Percentiles rank a stretch among this genome's conserved stretches.
Evolutionary conservation across 2,888 invertebrate species (phyloP).

Genomic region (Athalia circularis): DNA sequence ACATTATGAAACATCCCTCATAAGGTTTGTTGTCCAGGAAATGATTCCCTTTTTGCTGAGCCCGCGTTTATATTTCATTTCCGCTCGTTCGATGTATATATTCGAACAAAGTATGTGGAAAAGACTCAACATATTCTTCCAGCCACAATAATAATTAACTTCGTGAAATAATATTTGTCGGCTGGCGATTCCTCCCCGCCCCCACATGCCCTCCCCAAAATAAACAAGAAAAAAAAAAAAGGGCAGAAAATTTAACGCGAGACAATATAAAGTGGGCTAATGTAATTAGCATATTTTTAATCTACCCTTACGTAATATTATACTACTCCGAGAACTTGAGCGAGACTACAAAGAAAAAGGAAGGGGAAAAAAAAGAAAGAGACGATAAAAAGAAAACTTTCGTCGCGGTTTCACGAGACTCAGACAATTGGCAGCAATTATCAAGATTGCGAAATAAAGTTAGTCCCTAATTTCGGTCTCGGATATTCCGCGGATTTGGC

Average conservation of each 20-base stretch:
- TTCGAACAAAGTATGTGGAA: background rate
- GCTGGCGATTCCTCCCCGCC: background rate
- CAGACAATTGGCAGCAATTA: background rate
- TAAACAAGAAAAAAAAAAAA: too few relatives aligned
- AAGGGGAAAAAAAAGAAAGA: too few relatives aligned
- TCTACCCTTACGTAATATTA: background rate
- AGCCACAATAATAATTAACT: too few relatives aligned
- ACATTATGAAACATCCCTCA: background rate
- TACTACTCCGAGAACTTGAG: background rate
- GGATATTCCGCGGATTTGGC: background rate
- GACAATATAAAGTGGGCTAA: constrained; percentile 1
- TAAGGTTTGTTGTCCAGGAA: constrained; percentile 5
- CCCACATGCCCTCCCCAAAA: too few relatives aligned
- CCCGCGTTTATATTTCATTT: background rate
- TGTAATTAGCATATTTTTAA: constrained; percentile 12
- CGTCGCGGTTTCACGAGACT: background rate
- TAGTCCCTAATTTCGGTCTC: background rate
- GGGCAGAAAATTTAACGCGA: background rate
- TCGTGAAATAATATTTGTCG: background rate
- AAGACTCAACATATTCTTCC: background rate
- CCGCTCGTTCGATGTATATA: background rate
- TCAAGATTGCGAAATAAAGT: background rate
- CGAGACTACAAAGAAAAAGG: background rate
- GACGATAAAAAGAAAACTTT: background rate
- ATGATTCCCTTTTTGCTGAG: background rate